These are phyloP conservation scores for Acholoe squamosa DNA, from an alignment of 2,888 invertebrate genomes.

Conservation along the genomic window DNA sequence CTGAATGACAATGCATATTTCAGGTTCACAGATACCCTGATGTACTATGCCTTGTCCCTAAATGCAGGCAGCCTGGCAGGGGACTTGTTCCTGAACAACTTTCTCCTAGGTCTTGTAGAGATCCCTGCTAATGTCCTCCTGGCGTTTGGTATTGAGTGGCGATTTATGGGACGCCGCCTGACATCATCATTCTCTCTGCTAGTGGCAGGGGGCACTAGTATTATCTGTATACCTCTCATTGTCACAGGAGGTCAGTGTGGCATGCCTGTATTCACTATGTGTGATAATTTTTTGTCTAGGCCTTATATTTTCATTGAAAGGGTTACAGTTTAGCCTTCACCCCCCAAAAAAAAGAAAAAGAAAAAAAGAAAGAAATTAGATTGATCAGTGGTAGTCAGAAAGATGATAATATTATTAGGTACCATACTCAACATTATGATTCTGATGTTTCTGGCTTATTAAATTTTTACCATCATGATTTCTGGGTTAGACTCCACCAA, in stretches of 20 bases:
- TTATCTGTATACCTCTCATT: constrained; percentile 65
- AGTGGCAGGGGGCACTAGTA: constrained; percentile 62
- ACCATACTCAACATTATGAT: no score
- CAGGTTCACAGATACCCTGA: constrained; percentile 70
- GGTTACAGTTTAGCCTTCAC: no score
- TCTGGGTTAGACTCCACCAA: no score
- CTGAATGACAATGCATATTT: no score
- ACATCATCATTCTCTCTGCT: constrained; percentile 64
- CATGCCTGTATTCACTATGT: no score
- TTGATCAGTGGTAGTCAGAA: no score
- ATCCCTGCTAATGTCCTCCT: constrained; percentile 69
- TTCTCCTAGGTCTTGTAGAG: constrained; percentile 69
- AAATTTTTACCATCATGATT: no score
- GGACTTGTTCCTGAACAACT: constrained; percentile 69
- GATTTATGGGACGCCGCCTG: constrained; percentile 63
- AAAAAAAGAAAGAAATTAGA: no score
- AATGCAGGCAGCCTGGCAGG: constrained; percentile 68
- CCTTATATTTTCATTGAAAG: constrained; percentile 65
- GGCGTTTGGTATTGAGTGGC: constrained; percentile 52
- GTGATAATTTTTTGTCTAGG: background rate
- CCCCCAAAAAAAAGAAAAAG: no score
- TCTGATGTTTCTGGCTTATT: no score
- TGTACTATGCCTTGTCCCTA: constrained; percentile 70
- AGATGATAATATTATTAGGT: no score
- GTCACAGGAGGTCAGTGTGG: background rate